phyloP scores from a whole-genome alignment of 2,113 vertebrate species.

The Cynocephalus volans region DNA sequence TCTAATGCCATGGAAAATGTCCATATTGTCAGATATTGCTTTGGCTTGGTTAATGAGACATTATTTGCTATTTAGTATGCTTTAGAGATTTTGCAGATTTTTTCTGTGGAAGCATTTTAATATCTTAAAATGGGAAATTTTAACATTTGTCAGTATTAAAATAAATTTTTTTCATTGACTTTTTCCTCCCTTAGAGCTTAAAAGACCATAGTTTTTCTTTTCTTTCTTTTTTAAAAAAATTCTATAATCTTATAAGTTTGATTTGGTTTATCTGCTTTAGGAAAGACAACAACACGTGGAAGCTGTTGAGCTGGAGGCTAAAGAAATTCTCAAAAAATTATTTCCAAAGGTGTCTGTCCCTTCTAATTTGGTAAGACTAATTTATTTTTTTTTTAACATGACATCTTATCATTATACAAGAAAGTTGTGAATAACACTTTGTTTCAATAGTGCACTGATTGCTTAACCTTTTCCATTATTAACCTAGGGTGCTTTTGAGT shows the following conservation, averaged over 20 bases:
- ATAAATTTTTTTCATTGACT: conserved; percentile 45
- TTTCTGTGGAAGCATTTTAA: conserved; percentile 62
- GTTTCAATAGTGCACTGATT: not conserved
- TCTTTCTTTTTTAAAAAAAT: not conserved
- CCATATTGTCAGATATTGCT: conserved; percentile 15
- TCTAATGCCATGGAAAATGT: conserved; percentile 59
- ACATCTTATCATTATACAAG: not conserved
- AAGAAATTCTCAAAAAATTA: conserved; percentile 93
- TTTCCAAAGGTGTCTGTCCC: conserved; percentile 95
- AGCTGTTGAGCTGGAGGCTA: conserved; percentile 92
- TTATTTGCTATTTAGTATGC: conserved; percentile 53
- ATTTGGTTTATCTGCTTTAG: conserved; percentile 87
- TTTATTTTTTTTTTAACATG: conserved; percentile 14
- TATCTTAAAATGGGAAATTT: conserved; percentile 42
- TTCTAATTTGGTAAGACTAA: conserved; percentile 90
- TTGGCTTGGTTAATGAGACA: conserved; percentile 34
- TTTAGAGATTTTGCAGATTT: conserved; percentile 73
- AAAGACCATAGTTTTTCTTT: conserved; percentile 18
- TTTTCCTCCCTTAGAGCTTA: conserved; percentile 52
- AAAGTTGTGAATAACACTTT: conserved; percentile 6
- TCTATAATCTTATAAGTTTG: conserved; percentile 15
- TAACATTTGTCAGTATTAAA: conserved; percentile 67
- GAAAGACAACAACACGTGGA: conserved; percentile 93
- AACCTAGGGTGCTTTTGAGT: not conserved
- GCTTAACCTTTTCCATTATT: conserved; percentile 1